Evolutionary conservation across 2,888 invertebrate species (phyloP).

Genomic region (Pseudococcus longispinus): DNA sequence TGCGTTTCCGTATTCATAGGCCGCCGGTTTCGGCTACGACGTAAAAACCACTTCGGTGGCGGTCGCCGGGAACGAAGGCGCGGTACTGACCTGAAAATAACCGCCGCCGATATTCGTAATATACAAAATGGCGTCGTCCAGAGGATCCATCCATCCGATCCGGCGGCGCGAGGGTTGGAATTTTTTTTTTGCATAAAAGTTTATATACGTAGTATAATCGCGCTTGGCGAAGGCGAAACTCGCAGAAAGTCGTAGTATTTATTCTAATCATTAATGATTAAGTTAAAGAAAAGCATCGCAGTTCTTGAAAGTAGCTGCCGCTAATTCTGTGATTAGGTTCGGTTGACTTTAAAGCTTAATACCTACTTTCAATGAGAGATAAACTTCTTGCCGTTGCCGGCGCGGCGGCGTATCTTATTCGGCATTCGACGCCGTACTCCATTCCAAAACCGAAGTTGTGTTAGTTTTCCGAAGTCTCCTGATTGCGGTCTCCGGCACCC

Average conservation of each 20-base stretch:
- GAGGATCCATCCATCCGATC: background rate
- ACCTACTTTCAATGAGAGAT: slow-evolving; percentile 55
- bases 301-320: slow-evolving; percentile 22
- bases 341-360: slow-evolving; percentile 54
- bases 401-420: slow-evolving; percentile 40
- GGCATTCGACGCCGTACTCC: slow-evolving; percentile 47
- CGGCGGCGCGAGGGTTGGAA: background rate
- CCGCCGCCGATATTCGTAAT: too few relatives aligned
- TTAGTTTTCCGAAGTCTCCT: slow-evolving; percentile 52
- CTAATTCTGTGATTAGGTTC: slow-evolving; percentile 54
- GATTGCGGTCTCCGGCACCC: slow-evolving; percentile 55
- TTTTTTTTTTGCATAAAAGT: background rate
- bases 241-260: slow-evolving; percentile 24
- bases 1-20: slow-evolving; percentile 21
- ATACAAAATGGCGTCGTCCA: background rate
- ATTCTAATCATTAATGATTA: slow-evolving; percentile 42
- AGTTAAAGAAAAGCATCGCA: slow-evolving; percentile 45
- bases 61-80: too few relatives aligned
- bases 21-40: background rate
- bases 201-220: background rate
- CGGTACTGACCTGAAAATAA: background rate
- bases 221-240: background rate
- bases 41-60: background rate
- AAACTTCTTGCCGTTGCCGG: slow-evolving; percentile 44
- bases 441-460: slow-evolving; percentile 50